Conservation (phyloP, 2,113 vertebrate genomes). For the Ophiodon elongatus region DNA sequence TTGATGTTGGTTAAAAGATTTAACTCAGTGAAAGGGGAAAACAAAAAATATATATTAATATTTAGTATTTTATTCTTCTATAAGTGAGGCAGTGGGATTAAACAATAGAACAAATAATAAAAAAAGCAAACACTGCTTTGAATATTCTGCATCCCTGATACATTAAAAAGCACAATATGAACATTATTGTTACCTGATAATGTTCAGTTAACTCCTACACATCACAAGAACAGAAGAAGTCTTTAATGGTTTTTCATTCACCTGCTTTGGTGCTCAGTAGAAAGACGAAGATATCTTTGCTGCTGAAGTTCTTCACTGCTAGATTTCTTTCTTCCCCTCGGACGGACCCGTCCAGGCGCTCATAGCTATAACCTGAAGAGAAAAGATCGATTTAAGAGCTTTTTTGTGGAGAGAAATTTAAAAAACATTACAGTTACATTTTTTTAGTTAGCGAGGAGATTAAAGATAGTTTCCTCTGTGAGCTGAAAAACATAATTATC, state of each 20-base stretch:
- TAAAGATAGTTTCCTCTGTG: no score
- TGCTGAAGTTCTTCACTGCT: constrained; percentile 93
- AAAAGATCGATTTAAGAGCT: not conserved
- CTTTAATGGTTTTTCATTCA: constrained; percentile 57
- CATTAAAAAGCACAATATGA: not conserved
- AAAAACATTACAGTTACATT: not conserved
- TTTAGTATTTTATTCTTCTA: no score
- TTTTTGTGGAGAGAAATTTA: not conserved
- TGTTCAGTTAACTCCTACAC: not conserved
- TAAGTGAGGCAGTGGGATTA: no score
- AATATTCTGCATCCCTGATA: not conserved
- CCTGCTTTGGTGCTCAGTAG: constrained; percentile 94
- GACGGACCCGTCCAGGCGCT: constrained; percentile 93
- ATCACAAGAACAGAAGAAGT: not conserved
- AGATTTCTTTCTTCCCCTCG: constrained; percentile 93
- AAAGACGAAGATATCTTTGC: constrained; percentile 90
- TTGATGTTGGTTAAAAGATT: no score
- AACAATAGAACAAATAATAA: no score
- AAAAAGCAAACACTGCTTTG: not conserved
- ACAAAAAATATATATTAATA: no score
- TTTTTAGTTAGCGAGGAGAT: not conserved
- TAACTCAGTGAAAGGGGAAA: no score
- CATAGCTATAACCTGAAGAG: constrained; percentile 92
- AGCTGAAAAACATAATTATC: not conserved
- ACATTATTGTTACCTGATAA: not conserved